phyloP scores from a whole-genome alignment of 2,888 invertebrate species.

The Allygus modestus region DNA sequence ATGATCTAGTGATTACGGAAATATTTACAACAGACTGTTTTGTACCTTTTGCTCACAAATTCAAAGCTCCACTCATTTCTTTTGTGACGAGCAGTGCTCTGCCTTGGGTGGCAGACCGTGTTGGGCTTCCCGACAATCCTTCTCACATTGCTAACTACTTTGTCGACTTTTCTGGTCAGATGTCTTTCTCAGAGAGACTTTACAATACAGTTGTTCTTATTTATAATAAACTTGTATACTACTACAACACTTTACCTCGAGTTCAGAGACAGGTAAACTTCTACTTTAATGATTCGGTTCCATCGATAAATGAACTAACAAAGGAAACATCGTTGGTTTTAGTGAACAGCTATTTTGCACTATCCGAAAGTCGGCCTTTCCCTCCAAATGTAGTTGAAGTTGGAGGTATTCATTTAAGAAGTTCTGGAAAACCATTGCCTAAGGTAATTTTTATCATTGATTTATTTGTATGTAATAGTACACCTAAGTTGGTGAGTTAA shows the following conservation, averaged over 20 bases:
- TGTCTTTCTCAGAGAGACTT: slow-evolving; percentile 75
- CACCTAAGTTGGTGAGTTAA: too few species aligned
- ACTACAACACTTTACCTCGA: slow-evolving; percentile 63
- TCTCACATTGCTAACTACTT: slow-evolving; percentile 67
- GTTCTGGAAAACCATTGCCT: slow-evolving; percentile 60
- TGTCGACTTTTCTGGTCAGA: slow-evolving; percentile 63
- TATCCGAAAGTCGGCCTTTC: slow-evolving; percentile 75
- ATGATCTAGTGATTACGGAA: slow-evolving; percentile 69
- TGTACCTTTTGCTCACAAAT: slow-evolving; percentile 66
- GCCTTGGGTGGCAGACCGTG: slow-evolving; percentile 68
- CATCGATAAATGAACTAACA: slow-evolving; percentile 66
- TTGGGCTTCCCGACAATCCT: slow-evolving; percentile 69
- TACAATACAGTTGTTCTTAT: slow-evolving; percentile 75
- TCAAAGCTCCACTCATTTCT: slow-evolving; percentile 67
- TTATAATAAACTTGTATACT: slow-evolving; percentile 69
- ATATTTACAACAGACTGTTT: slow-evolving; percentile 68
- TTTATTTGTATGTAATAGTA: neutral
- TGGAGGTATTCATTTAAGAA: slow-evolving; percentile 77
- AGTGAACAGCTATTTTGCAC: slow-evolving; percentile 77
- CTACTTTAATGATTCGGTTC: slow-evolving; percentile 65
- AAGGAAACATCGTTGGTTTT: slow-evolving; percentile 75
- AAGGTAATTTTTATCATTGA: slow-evolving; percentile 61
- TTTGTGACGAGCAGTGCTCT: slow-evolving; percentile 67
- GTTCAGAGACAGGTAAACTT: slow-evolving; percentile 57
- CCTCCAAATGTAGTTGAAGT: slow-evolving; percentile 79